Evolutionary conservation across 2,113 vertebrate genomes (phyloP).

Genomic region (Semicossyphus pulcher): DNA sequence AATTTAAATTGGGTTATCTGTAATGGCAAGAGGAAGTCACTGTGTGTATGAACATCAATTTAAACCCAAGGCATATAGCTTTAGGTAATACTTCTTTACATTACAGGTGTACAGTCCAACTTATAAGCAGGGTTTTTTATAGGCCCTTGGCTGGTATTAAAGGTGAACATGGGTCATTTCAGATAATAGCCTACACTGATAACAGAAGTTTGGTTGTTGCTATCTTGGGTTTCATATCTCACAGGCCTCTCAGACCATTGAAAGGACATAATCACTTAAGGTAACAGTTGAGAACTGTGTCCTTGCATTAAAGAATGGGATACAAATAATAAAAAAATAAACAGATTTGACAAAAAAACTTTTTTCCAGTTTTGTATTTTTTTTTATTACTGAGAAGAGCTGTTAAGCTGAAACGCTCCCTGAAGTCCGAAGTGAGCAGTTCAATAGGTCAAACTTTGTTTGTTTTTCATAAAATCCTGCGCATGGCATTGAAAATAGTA

Average conservation of each 20-base stretch:
- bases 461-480: constrained; percentile 48
- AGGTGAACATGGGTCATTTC: neutral
- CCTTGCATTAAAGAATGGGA: neutral
- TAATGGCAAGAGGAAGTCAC: too few species aligned
- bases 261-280: neutral
- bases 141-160: neutral
- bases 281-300: neutral
- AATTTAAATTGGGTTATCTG: too few species aligned
- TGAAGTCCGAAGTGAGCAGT: constrained; percentile 80
- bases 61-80: too few species aligned
- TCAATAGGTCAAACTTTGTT: constrained; percentile 66
- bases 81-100: too few species aligned
- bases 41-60: too few species aligned
- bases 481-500: constrained; percentile 48
- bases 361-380: constrained; percentile 10
- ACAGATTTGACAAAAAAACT: constrained; percentile 25
- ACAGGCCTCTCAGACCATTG: neutral
- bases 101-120: neutral
- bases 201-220: neutral
- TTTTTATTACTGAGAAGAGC: constrained; percentile 76
- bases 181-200: too few species aligned
- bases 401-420: constrained; percentile 82
- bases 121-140: neutral
- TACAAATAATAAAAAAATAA: constrained; percentile 3
- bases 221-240: neutral